Evolutionary conservation across 1,140 invertebrate genomes (phyloP).

Genomic region (Asobara japonica): DNA sequence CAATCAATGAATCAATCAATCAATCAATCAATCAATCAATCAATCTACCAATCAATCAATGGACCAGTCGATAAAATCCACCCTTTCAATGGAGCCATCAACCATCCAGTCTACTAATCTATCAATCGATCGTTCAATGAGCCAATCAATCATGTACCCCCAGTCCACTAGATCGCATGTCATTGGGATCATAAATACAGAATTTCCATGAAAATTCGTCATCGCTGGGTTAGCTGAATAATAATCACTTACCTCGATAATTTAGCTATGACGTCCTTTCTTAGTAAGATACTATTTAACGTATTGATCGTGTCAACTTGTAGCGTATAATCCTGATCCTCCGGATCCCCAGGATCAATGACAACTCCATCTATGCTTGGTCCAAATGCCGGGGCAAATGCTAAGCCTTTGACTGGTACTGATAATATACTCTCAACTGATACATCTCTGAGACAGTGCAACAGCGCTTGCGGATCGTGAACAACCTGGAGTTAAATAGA

Average conservation of each 20-base stretch:
- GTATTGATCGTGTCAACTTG: slow-evolving; percentile 75
- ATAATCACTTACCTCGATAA: slow-evolving; percentile 69
- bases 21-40: too few relatives aligned
- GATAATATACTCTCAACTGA: slow-evolving; percentile 79
- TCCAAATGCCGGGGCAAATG: slow-evolving; percentile 88
- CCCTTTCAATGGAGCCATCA: too few relatives aligned
- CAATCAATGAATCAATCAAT: too few relatives aligned
- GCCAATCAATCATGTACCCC: too few relatives aligned
- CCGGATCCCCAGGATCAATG: slow-evolving; percentile 77
- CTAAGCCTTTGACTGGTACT: slow-evolving; percentile 80
- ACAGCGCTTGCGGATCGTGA: slow-evolving; percentile 66
- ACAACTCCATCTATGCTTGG: slow-evolving; percentile 93
- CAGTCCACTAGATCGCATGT: too few relatives aligned
- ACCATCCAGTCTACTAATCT: too few relatives aligned
- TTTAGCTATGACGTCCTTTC: slow-evolving; percentile 79
- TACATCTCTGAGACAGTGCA: slow-evolving; percentile 85
- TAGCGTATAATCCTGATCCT: slow-evolving; percentile 64
- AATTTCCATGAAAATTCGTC: too few relatives aligned
- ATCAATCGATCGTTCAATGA: too few relatives aligned
- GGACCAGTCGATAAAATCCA: too few relatives aligned
- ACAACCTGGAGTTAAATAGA: slow-evolving; percentile 47
- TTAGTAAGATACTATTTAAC: slow-evolving; percentile 78
- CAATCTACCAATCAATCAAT: too few relatives aligned
- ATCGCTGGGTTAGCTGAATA: background rate
- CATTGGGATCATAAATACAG: too few relatives aligned